A percentile compares a stretch with the other conserved stretches of the same genome.
Evolutionary conservation across 1,140 invertebrate genomes (phyloP).

Genomic region (Nasonia vitripennis): DNA sequence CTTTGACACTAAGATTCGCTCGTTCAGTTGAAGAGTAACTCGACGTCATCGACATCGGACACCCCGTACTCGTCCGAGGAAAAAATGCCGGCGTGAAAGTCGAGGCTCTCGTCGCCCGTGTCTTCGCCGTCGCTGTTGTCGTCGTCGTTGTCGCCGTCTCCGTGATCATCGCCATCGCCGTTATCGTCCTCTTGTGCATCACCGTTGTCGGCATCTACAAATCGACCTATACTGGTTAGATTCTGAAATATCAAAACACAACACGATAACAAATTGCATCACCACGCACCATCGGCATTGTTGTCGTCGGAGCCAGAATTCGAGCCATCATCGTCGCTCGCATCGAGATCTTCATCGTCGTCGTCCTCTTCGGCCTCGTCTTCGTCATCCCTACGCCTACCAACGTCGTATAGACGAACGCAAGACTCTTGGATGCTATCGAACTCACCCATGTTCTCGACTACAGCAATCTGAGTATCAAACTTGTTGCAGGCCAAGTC

Average conservation of each 20-base stretch:
- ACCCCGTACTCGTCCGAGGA: conserved; percentile 61
- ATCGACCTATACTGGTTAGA: background rate
- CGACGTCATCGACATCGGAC: conserved; percentile 64
- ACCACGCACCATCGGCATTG: conserved; percentile 74
- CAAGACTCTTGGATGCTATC: conserved; percentile 88
- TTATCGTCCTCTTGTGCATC: conserved; percentile 67
- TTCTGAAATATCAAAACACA: background rate
- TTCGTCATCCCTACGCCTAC: conserved; percentile 82
- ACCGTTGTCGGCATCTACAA: conserved; percentile 66
- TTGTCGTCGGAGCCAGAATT: conserved; percentile 76
- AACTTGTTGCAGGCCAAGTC: conserved; percentile 84
- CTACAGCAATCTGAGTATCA: conserved; percentile 88
- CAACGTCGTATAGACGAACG: conserved; percentile 89
- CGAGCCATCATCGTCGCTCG: conserved; percentile 72
- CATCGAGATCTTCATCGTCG: conserved; percentile 79
- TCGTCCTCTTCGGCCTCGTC: conserved; percentile 85
- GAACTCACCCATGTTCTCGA: conserved; percentile 87
- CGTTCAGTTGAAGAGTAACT: conserved; percentile 58
- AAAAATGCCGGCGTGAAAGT: conserved; percentile 55
- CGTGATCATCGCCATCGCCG: conserved; percentile 68
- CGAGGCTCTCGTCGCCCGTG: conserved; percentile 60
- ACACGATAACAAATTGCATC: conserved; percentile 4
- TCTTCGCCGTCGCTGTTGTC: conserved; percentile 69
- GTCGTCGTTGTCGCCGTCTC: conserved; percentile 72
- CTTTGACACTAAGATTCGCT: conserved; percentile 17